Conservation (phyloP, 1,140 invertebrate species). For the Lutraria rhynchaena region DNA sequence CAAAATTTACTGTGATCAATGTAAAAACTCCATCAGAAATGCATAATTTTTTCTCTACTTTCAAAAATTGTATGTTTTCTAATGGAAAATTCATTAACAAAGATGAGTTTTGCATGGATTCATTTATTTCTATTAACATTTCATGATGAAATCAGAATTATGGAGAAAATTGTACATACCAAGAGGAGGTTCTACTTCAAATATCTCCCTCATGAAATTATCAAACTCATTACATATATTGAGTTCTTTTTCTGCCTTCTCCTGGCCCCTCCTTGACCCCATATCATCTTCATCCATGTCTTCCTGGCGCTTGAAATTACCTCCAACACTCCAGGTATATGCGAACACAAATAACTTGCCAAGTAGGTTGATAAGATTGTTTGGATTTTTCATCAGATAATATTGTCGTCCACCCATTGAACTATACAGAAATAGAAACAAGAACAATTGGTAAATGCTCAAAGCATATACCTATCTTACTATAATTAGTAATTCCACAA, state of each 20-base stretch:
- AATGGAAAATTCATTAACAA: too few relatives aligned
- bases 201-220: conserved; percentile 86
- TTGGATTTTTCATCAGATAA: conserved; percentile 80
- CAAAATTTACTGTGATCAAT: too few relatives aligned
- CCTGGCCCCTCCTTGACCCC: conserved; percentile 62
- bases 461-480: too few relatives aligned
- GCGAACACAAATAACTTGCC: conserved; percentile 82
- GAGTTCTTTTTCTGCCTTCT: conserved; percentile 82
- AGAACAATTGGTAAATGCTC: too few relatives aligned
- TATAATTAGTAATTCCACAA: too few relatives aligned
- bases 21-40: too few relatives aligned
- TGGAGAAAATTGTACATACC: too few relatives aligned
- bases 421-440: conserved; percentile 4
- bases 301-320: conserved; percentile 79
- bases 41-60: too few relatives aligned
- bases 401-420: conserved; percentile 63
- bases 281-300: conserved; percentile 80
- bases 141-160: too few relatives aligned
- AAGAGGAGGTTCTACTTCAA: conserved; percentile 85
- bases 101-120: too few relatives aligned
- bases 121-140: too few relatives aligned
- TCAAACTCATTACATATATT: conserved; percentile 88
- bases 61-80: too few relatives aligned
- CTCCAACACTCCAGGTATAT: conserved; percentile 80
- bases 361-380: conserved; percentile 83